These are phyloP conservation scores for Icerya purchasi DNA, from an alignment of 2,888 invertebrate species.

Conservation along the genomic window DNA sequence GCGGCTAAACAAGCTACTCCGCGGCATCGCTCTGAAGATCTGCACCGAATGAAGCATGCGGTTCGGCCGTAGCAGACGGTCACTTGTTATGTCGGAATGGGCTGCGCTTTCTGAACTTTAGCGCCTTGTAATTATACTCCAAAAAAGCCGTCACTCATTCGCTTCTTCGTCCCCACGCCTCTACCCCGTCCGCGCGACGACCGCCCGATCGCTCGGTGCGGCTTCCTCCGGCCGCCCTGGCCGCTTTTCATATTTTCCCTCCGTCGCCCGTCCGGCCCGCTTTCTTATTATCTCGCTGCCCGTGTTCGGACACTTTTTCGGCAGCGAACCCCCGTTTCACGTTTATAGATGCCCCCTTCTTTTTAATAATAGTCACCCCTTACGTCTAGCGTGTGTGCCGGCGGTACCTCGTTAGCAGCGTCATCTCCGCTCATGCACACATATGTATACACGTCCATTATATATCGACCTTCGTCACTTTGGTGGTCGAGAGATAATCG, in stretches of 20 bases:
- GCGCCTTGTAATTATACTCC: slow-evolving; percentile 11
- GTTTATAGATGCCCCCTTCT: no score
- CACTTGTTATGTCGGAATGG: background rate
- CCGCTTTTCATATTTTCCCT: no score
- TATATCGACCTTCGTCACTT: background rate
- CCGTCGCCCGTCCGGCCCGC: no score
- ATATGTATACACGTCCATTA: background rate
- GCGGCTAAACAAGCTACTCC: slow-evolving; percentile 11
- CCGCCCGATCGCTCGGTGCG: no score
- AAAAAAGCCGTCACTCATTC: background rate
- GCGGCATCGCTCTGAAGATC: background rate
- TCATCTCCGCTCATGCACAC: background rate
- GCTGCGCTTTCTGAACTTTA: slow-evolving; percentile 5
- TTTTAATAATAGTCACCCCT: no score
- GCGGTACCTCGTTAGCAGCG: background rate
- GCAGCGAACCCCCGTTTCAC: no score
- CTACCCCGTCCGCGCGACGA: background rate
- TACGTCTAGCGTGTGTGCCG: background rate
- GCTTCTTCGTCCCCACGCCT: background rate
- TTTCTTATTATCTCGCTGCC: no score
- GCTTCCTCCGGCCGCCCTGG: no score
- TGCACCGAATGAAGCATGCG: background rate
- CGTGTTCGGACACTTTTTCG: no score
- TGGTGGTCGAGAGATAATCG: background rate
- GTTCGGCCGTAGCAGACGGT: background rate